phyloP scores from a whole-genome alignment of 2,113 vertebrate genomes.

The Nothocercus nigrocapillus region DNA sequence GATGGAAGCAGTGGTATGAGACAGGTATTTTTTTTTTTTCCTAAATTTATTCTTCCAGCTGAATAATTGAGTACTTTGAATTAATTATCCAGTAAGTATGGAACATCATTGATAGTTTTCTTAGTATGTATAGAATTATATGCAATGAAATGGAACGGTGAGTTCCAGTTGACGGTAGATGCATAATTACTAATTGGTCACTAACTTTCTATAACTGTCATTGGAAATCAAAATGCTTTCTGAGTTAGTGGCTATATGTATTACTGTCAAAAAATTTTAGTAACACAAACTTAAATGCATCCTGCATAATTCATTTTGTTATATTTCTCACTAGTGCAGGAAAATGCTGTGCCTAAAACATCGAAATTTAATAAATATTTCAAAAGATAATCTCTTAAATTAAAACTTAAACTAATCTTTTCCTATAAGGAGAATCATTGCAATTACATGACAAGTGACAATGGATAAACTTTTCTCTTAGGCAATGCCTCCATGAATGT shows the following conservation, averaged over 20 bases:
- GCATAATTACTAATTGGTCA: background rate
- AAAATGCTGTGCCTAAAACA: background rate
- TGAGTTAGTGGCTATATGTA: background rate
- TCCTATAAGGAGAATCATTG: background rate
- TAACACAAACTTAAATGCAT: background rate
- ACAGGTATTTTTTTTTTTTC: constrained; percentile 42
- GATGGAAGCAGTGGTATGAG: constrained; percentile 51
- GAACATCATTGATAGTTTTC: background rate
- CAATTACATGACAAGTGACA: background rate
- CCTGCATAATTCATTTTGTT: background rate
- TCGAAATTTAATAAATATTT: background rate
- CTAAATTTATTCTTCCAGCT: background rate
- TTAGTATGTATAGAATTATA: background rate
- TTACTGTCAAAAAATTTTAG: background rate
- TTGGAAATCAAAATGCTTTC: background rate
- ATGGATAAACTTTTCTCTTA: background rate
- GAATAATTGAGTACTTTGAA: background rate
- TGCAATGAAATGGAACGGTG: background rate
- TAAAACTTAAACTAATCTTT: background rate
- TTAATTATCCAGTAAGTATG: background rate
- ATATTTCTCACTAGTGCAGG: background rate
- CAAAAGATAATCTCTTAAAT: background rate
- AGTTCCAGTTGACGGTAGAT: background rate
- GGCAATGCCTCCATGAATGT: background rate
- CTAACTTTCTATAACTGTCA: background rate